phyloP scores from a whole-genome alignment of 2,888 invertebrate genomes.

The Lacanobia oleracea region DNA sequence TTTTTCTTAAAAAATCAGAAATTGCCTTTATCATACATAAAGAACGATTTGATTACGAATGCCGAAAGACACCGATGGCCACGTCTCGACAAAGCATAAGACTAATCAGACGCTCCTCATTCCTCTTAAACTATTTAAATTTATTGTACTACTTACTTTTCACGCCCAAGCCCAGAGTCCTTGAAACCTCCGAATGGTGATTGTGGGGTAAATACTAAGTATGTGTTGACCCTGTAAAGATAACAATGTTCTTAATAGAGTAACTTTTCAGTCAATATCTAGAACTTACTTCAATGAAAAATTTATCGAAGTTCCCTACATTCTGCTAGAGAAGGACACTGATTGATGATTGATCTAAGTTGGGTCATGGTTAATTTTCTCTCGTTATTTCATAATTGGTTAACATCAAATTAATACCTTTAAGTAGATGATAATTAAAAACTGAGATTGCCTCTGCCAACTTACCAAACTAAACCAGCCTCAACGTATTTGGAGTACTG shows the following conservation, averaged over 20 bases:
- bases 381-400: background rate
- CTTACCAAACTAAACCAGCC: conserved; percentile 95
- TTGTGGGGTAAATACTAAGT: conserved; percentile 91
- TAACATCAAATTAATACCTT: background rate
- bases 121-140: background rate
- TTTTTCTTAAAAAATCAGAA: too few relatives aligned
- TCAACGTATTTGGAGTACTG: conserved; percentile 93
- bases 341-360: background rate
- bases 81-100: too few relatives aligned
- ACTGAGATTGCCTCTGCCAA: background rate
- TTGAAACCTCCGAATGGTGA: conserved; percentile 97
- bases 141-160: conserved; percentile 72
- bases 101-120: too few relatives aligned
- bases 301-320: background rate
- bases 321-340: background rate
- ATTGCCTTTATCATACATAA: too few relatives aligned
- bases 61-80: too few relatives aligned
- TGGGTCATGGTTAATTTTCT: background rate
- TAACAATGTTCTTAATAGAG: background rate
- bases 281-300: background rate
- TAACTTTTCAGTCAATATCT: background rate
- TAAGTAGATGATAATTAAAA: background rate
- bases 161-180: conserved; percentile 94
- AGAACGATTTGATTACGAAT: too few relatives aligned
- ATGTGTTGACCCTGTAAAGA: conserved; percentile 87